These are phyloP conservation scores for Nymphalis urticae DNA, from an alignment of 2,888 invertebrate genomes.

Conservation along the genomic window DNA sequence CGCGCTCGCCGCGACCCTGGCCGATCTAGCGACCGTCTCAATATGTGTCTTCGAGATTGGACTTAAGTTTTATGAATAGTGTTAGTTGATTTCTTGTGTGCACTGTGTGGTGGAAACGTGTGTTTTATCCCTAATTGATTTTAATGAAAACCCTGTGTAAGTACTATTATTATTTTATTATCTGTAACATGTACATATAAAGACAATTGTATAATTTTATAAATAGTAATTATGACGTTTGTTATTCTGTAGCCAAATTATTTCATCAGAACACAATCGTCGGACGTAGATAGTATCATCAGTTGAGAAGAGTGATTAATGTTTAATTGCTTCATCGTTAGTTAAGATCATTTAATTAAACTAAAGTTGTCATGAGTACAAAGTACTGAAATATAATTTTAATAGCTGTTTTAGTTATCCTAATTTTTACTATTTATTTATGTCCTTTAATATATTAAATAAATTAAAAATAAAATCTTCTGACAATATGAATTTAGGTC, in stretches of 20 bases:
- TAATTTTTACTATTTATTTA: too few relatives aligned
- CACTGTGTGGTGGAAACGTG: slow-evolving; percentile 37
- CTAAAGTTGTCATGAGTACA: background rate
- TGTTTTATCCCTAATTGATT: slow-evolving; percentile 47
- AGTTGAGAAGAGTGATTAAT: slow-evolving; percentile 23
- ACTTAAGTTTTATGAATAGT: slow-evolving; percentile 38
- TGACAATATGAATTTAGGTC: too few relatives aligned
- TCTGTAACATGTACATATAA: background rate
- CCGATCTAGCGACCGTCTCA: slow-evolving; percentile 22
- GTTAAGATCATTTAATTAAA: slow-evolving; percentile 10
- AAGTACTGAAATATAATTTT: background rate
- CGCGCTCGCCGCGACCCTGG: slow-evolving; percentile 21
- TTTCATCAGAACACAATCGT: slow-evolving; percentile 30
- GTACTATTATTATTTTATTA: slow-evolving; percentile 35
- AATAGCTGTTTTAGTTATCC: background rate
- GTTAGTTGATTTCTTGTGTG: slow-evolving; percentile 43
- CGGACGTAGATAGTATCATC: slow-evolving; percentile 20
- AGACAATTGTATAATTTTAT: slow-evolving; percentile 22
- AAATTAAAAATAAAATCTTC: too few relatives aligned
- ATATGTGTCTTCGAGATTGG: slow-evolving; percentile 35
- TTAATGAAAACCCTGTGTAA: slow-evolving; percentile 52
- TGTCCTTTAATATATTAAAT: too few relatives aligned
- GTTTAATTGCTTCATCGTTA: slow-evolving; percentile 9
- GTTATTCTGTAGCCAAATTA: slow-evolving; percentile 25
- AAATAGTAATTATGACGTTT: slow-evolving; percentile 27